Percentiles rank a stretch among this genome's conserved stretches.
phyloP scores from a whole-genome alignment of 1,140 invertebrate genomes.

The Aphelenchoides besseyi region DNA sequence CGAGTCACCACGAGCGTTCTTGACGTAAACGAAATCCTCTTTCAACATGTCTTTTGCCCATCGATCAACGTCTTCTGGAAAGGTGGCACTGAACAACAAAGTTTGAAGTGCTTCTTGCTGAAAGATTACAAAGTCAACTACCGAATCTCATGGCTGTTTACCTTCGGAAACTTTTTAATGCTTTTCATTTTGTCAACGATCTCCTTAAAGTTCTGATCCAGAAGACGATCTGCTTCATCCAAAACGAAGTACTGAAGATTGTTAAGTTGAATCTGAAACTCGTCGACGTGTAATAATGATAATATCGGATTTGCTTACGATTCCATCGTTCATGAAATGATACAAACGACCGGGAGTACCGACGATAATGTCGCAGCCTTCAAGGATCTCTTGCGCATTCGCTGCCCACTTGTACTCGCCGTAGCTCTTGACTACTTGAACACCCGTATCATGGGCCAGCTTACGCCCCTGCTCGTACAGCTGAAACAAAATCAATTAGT shows the following conservation, averaged over 20 bases:
- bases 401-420: slow-evolving; percentile 36
- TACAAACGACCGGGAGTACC: slow-evolving; percentile 86
- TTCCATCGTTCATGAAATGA: slow-evolving; percentile 75
- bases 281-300: neutral
- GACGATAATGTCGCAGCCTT: slow-evolving; percentile 80
- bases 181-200: neutral
- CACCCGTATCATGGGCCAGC: slow-evolving; percentile 67
- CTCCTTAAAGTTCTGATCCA: neutral
- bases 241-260: slow-evolving; percentile 78
- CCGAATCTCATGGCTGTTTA: no score
- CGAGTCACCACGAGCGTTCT: slow-evolving; percentile 64
- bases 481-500: slow-evolving; percentile 18
- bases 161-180: neutral
- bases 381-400: slow-evolving; percentile 32
- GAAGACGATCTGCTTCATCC: slow-evolving; percentile 92
- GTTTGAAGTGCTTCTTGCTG: slow-evolving; percentile 65
- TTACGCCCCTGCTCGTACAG: slow-evolving; percentile 94
- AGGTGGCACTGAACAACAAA: slow-evolving; percentile 68
- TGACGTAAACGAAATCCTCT: neutral
- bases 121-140: slow-evolving; percentile 30
- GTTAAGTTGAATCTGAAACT: slow-evolving; percentile 67
- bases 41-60: slow-evolving; percentile 15
- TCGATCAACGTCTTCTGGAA: slow-evolving; percentile 64
- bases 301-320: neutral
- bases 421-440: slow-evolving; percentile 72